Evolutionary conservation across 1,140 invertebrate species (phyloP), one percentile per base, ranked within the genome.

Genomic region (Maniola jurtina): DNA sequence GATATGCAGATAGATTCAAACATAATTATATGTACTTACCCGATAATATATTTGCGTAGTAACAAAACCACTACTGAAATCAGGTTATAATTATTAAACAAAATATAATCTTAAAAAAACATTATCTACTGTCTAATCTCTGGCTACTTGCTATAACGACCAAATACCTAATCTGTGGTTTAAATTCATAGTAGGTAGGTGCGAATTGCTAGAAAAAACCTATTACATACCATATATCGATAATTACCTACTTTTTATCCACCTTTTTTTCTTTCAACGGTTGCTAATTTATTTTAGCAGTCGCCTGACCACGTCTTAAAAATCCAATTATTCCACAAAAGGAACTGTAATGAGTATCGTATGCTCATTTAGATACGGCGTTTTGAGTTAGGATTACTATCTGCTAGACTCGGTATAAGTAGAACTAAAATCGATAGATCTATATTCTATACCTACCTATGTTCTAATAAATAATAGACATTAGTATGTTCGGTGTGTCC

Each of bases 261-360:
- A 4, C 14, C n/a, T n/a, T 16, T 52, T 52, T 52, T 52, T 52
- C 15, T 52, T 16, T 52, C 48, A 52, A 6, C 48, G 14, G 13
- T 16, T 47, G 57, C 57, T 59, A 66, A 66, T 66, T 66, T 66
- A 66, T 52, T 54, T 62, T 62, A 35, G 48, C 48, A 52, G 48
- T 52, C 33, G 45, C 35, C 35, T 25, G 60, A 58, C 66, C 70
- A 68, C 66, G 61, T 52, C 63, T 68, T 70, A 70, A 72, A 76
- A 81, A 81, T 70, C 75, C 73, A 78, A 81, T 81, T 76, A 81
- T 72, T 67, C 60, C 50, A 71, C 68, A 78, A 81, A 79, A 75
- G 70, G 64, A 66, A 52, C 54, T 42, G 64, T 79, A 76, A 81
- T 79, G 66, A 75, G 42, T 64, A 66, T 52, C 35, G 50, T 62